Base-by-base conservation (phyloP, 2,888 invertebrate genomes). In the Eupithecia insigniata region DNA sequence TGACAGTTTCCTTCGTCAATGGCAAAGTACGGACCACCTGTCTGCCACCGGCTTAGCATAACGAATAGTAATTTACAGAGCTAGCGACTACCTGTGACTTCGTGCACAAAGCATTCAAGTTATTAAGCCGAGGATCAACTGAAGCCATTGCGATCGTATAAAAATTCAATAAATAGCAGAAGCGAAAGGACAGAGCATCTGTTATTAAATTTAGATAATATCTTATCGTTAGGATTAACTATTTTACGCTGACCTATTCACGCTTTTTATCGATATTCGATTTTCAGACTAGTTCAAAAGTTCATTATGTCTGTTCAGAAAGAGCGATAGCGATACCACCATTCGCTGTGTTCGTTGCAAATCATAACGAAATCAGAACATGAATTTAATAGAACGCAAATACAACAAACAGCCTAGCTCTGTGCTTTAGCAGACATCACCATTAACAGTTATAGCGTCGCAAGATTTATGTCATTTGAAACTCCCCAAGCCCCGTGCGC, bases 51-150 rank as follows among this genome's bases (percentile, higher is more conserved):
- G 85, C 83, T 88, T 85, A 84, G 87, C 87, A 89, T 92, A 92
- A 91, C 92, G 88, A 92, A 91, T 86, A 85, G 85, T 86, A 88
- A 91, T 92, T 91, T 92, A 92, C 92, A 89, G 86, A 82, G 55
- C 36, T 69, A 60, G 68, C 60, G 66, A 66, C 68, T 66, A 46
- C 66, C 43, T 61, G 61, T 32, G 67, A 73, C 69, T 69, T 22
- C 12, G 39, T 55, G 34, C 36, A 64, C 22, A 26, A 64, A 64
- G 64, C 6, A 55, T 55, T 5, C 64, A 26, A 36, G 26, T 22
- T 36, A 5, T 64, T 14, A 64, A 36, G 36, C 22, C 36, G 22
- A 16, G 12, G 14, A 36, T 64, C 62, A 26, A 64, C 62, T 36
- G 34, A 14, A 64, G n/a, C 14, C 26, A 36, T 18, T 36, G 26